Base-by-base conservation (phyloP, 2,888 invertebrate genomes). In the Ichneumoninae sp. region DNA sequence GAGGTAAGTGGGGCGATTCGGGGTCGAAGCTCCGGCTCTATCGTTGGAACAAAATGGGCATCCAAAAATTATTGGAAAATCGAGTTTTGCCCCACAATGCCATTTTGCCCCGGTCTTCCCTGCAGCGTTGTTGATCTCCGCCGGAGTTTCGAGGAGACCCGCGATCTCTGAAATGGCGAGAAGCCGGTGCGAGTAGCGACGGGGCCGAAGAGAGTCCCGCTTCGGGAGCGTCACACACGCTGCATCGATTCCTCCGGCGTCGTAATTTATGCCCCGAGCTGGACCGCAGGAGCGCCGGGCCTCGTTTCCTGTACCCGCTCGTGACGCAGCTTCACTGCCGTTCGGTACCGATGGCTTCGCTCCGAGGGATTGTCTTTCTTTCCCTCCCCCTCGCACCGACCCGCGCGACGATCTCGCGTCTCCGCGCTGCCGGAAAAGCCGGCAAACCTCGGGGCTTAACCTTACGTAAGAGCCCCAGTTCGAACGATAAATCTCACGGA, bases 401-500 rank as follows among this genome's bases (percentile, higher is more conserved):
- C 30, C 40, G 19, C 30, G 26, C 40, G 54, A 19, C 69, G 33
- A 10, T 22, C 70, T 78, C 44, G 19, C 65, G 22, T 36, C 70
- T 76, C 50, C 57, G 50, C 30, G 62, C 50, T 33, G 4, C 72
- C 44, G 69, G 57, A 26, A 57, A 80, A 80, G 57, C 80, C 71
- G 57, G 52, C 75, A 54, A 80, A 78, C 85, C 80, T 68, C 50
- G 62, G 71, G 75, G 86, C 82, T 84, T 75, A 80, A 86, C 80
- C 79, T 86, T 83, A 81, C 33, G 75, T 72, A 81, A 85, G 68
- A 80, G 83, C 82, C 79, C 68, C 77, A 81, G 47, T 75, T 71
- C 68, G 70, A 81, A 80, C 82, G 82, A 85, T 86, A 87, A 87
- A 86, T 86, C 84, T 84, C 76, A 33, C 22, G 47, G 66, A 79